Evolutionary conservation across 2,113 vertebrate species (phyloP), one percentile per base, ranked within the genome.

Genomic region (Parotia lawesii): DNA sequence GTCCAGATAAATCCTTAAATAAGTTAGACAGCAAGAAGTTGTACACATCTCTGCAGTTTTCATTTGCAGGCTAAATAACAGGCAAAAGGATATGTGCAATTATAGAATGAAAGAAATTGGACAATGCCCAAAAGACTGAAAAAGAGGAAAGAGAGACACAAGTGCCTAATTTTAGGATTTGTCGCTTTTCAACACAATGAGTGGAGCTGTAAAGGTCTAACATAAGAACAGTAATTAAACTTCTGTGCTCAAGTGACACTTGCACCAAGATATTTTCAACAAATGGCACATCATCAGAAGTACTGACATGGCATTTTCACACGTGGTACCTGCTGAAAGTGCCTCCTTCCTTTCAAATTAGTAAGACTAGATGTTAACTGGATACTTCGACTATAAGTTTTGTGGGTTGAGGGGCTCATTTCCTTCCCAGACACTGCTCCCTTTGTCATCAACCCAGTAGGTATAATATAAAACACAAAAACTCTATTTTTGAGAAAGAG

Each of bases 1-100:
- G 67, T 29, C 50, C 69, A 33, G 57, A 81, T 76, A 61, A 87
- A 86, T 85, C 85, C 56, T 90, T 92, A 93, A 96, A 77, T 86
- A 83, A 74, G 87, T 89, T 80, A 87, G 57, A 86, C 70, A 88
- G 73, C 79, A 78, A 82, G 65, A 91, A 76, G 58, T 78, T 47
- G 38, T 65, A 54, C 20, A 40, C 81, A 69, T 78, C 6, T 5
- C 58, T 29, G 82, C 0, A 2, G 45, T 85, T 94, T 92, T 93
- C 62, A 53, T 90, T 87, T 58, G n/a, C 23, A 60, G 69, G 45
- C 87, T 87, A 71, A 90, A 65, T 81, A 42, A 31, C 35, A 65
- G 87, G 76, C 84, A 75, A 78, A 95, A 65, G 84, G 93, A 84
- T 87, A 91, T 60, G 73, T 67, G 92, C 93, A 96, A 94, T 97